Evolutionary conservation across 1,140 invertebrate species (phyloP), one percentile per base, ranked within the genome.

Genomic region (Aphidius gifuensis): DNA sequence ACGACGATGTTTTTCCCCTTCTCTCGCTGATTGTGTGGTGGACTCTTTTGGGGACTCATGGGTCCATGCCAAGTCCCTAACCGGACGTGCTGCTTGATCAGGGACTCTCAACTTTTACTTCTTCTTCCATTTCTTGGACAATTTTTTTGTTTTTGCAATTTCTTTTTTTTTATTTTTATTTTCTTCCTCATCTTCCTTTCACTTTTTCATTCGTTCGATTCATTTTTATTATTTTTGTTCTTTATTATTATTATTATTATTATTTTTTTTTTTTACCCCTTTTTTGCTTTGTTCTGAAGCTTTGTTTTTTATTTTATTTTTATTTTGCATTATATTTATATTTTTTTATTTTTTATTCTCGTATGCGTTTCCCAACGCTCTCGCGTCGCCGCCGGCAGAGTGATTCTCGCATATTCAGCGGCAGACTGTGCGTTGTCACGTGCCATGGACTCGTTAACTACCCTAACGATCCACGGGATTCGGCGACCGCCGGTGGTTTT

Each of bases 401-500:
- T 58, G 55, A 64, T 63, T 55, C 54, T 58, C 66, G 67, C 71
- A 55, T 55, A 50, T 60, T 44, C 49, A 45, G 44, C 59, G 50
- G 50, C 48, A 42, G 42, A 55, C 55, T 32, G 56, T 63, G 61
- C 48, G 56, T 63, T 63, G 73, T 75, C 73, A 75, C 73, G 73
- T 75, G 73, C 72, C 73, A 68, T 68, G 66, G 68, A 74, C 73
- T 75, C 73, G 73, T 75, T 75, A 75, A 75, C 73, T 67, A 68
- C 72, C 72, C 73, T 75, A 75, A 75, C 73, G 72, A 75, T 66
- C 72, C 67, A 66, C 23, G 23, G 65, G 72, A 71, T 75, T 72
- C 73, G 70, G 71, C 63, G 57, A 59, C 62, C 65, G 58, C 57
- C 61, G 64, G 68, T 68, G 68, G 68, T 73, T 67, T 73, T 40